These are phyloP conservation scores for Zoanthus solanderi DNA, from an alignment of 92 coral and sea anemone genomes.

Conservation along the genomic window DNA sequence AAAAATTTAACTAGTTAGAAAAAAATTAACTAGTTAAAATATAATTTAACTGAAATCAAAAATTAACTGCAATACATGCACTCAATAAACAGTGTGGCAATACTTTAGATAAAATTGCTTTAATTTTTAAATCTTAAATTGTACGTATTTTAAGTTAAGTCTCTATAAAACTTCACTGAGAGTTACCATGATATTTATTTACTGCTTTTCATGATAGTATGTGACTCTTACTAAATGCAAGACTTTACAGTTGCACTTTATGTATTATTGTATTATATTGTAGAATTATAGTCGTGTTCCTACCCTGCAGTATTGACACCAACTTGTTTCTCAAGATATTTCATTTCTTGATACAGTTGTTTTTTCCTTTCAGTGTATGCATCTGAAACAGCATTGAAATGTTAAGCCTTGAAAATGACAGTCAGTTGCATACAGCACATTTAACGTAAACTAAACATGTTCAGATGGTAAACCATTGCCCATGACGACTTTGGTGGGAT, in stretches of 20 bases:
- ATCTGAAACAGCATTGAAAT: constrained; percentile 51
- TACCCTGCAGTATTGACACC: constrained; percentile 45
- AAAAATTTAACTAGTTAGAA: no score
- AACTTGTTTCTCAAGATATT: constrained; percentile 74
- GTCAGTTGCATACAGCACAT: not conserved
- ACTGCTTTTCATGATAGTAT: not conserved
- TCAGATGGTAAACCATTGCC: not conserved
- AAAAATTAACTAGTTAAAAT: no score
- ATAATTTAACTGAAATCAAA: no score
- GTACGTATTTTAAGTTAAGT: no score
- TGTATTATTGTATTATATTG: not conserved
- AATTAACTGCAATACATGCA: no score
- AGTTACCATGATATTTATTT: not conserved
- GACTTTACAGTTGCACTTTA: not conserved
- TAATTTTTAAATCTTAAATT: no score
- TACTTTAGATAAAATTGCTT: no score
- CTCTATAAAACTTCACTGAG: not conserved
- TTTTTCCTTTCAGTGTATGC: constrained; percentile 78
- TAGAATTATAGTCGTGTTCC: not conserved
- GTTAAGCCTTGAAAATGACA: not conserved
- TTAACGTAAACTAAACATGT: not conserved
- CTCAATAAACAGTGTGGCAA: no score
- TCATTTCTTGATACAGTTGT: constrained; percentile 76
- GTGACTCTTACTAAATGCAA: not conserved
- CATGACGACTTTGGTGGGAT: no score